Evolutionary conservation across 2,113 vertebrate species (phyloP).

Genomic region (Cichladusa arquata): DNA sequence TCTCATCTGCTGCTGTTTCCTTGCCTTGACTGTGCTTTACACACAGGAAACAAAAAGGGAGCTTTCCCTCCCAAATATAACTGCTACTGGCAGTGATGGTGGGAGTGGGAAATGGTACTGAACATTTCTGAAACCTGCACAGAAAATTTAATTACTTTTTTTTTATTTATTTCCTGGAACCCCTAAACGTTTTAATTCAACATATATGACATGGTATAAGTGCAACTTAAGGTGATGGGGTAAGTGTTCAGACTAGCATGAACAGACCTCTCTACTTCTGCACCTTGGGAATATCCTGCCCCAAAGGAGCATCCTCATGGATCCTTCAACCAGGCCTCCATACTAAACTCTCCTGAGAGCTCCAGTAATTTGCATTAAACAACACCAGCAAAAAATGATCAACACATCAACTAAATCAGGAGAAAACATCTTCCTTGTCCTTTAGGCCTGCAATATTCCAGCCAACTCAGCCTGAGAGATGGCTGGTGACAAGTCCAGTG

Average conservation of each 20-base stretch:
- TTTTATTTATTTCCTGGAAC: background rate
- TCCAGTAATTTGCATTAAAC: background rate
- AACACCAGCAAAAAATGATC: background rate
- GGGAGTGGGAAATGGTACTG: background rate
- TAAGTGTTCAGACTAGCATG: background rate
- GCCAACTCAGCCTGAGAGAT: background rate
- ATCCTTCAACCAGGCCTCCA: background rate
- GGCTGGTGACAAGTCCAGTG: background rate
- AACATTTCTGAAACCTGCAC: background rate
- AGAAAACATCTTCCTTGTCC: background rate
- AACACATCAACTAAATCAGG: background rate
- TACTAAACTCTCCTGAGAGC: background rate
- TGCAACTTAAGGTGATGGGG: background rate
- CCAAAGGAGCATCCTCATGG: background rate
- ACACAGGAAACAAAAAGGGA: background rate
- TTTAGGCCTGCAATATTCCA: background rate
- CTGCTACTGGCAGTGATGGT: background rate
- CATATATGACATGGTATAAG: background rate
- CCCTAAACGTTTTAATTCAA: background rate
- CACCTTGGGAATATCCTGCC: background rate
- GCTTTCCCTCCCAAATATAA: background rate
- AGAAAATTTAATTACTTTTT: background rate
- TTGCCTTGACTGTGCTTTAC: background rate
- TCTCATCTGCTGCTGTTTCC: background rate
- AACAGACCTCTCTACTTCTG: background rate